Evolutionary conservation across 1,140 invertebrate genomes (phyloP).

Genomic region (Paraescarpia echinospica): DNA sequence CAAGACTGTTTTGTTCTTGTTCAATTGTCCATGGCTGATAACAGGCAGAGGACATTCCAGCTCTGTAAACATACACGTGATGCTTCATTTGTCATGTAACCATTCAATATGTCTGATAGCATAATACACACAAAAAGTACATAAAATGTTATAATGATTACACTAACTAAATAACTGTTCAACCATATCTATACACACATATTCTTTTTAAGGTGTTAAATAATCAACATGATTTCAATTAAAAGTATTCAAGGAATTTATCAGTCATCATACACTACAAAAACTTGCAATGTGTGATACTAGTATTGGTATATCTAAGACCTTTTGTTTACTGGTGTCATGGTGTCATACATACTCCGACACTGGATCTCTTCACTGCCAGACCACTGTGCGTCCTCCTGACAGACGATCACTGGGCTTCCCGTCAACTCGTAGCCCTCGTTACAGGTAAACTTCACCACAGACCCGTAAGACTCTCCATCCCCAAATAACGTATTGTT

Average conservation of each 20-base stretch:
- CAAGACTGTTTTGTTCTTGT: not conserved
- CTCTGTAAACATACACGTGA: not conserved
- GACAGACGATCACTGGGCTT: constrained; percentile 8
- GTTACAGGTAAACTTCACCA: not conserved
- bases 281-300: not conserved
- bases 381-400: not conserved
- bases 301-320: not conserved
- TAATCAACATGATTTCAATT: not conserved
- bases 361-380: not conserved
- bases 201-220: not conserved
- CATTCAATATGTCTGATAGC: not conserved
- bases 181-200: not conserved
- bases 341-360: not conserved
- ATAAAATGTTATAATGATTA: not conserved
- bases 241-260: not conserved
- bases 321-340: too few relatives aligned
- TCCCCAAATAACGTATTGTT: not conserved
- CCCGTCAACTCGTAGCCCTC: constrained; percentile 4
- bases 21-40: not conserved
- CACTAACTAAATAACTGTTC: not conserved
- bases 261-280: not conserved
- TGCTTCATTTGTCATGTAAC: not conserved
- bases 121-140: not conserved
- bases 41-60: not conserved
- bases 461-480: not conserved